phyloP scores from a whole-genome alignment of 23 tunicate species.

The Ciona savignyi region DNA sequence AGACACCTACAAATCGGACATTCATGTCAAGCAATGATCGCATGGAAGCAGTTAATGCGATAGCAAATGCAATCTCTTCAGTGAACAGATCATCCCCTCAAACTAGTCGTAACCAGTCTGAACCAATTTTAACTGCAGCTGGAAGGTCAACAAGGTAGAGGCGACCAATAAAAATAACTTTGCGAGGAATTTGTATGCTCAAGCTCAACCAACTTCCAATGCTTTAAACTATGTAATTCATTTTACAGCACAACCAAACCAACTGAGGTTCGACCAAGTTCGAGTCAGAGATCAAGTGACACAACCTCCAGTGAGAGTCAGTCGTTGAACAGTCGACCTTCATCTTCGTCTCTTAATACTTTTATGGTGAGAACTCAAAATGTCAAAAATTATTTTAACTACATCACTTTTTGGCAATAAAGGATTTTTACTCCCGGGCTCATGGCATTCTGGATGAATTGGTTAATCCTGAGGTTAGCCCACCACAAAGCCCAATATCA shows the following conservation, averaged over 20 bases:
- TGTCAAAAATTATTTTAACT: too few species aligned
- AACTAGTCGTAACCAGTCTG: neutral
- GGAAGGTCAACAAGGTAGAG: neutral
- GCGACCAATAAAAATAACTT: neutral
- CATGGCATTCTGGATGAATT: neutral
- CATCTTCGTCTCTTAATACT: neutral
- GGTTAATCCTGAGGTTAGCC: slow-evolving; percentile 15
- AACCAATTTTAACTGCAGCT: neutral
- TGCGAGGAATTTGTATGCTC: too few species aligned
- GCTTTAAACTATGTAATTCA: neutral
- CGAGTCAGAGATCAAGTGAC: neutral
- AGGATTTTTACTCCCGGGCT: slow-evolving; percentile 6
- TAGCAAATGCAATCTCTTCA: slow-evolving; percentile 73
- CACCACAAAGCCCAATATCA: slow-evolving; percentile 43
- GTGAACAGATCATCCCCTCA: slow-evolving; percentile 15
- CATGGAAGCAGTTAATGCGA: slow-evolving; percentile 66
- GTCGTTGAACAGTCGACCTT: too few species aligned
- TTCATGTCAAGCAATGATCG: slow-evolving; percentile 38
- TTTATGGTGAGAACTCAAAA: neutral
- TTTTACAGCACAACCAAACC: neutral
- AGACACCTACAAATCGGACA: slow-evolving; percentile 2
- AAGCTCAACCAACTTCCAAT: neutral
- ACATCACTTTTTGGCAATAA: neutral
- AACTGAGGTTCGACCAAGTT: too few species aligned
- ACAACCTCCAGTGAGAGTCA: too few species aligned